Evolutionary conservation across 2,113 vertebrate species (phyloP).

Genomic region (Oncorhynchus masou): DNA sequence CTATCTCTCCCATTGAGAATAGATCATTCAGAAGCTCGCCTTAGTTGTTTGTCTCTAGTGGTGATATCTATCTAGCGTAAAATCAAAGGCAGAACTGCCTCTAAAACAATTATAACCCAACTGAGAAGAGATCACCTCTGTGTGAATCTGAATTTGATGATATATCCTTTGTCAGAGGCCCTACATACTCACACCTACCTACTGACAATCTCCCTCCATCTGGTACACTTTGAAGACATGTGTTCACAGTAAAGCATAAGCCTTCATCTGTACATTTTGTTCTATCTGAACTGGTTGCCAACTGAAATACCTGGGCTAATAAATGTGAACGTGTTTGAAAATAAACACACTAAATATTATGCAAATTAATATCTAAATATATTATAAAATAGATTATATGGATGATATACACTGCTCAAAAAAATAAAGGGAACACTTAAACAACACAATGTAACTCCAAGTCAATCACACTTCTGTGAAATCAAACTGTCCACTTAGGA

Average conservation of each 20-base stretch:
- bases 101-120: background rate
- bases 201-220: no score
- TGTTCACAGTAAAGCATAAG: background rate
- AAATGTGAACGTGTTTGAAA: no score
- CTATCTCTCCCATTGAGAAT: slow-evolving; percentile 6
- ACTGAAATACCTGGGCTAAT: background rate
- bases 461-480: no score
- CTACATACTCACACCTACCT: no score
- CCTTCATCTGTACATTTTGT: background rate
- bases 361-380: background rate
- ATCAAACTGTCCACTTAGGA: no score
- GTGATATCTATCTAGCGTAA: background rate
- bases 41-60: background rate
- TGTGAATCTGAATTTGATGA: no score
- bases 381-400: background rate
- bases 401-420: background rate
- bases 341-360: background rate
- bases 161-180: no score
- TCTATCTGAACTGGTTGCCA: background rate
- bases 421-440: no score
- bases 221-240: no score
- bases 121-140: background rate
- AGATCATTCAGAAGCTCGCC: slow-evolving; percentile 11
- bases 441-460: no score
- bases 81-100: no score